These are phyloP conservation scores for Suricata suricatta DNA, from an alignment of 2,113 vertebrate genomes.

Conservation along the genomic window DNA sequence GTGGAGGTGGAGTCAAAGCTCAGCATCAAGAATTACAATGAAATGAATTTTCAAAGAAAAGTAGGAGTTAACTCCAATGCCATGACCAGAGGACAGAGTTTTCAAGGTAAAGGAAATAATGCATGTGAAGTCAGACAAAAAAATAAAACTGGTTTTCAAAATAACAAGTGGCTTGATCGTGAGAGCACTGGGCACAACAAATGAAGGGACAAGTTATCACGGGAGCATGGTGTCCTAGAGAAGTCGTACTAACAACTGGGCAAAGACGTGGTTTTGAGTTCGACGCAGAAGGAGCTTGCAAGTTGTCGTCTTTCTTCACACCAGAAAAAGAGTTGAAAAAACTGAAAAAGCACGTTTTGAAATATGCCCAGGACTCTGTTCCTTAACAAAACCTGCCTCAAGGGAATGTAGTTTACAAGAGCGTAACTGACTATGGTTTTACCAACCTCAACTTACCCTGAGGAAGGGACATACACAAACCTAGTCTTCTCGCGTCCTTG, in stretches of 20 bases:
- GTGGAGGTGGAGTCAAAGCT: neutral
- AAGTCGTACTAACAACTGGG: too few relatives aligned
- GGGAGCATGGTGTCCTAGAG: neutral
- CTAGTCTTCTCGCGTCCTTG: neutral
- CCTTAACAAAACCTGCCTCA: neutral
- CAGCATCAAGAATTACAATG: neutral
- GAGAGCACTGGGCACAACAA: neutral
- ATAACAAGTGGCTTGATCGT: neutral
- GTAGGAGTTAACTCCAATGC: neutral
- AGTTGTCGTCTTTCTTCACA: neutral
- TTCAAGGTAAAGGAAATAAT: neutral
- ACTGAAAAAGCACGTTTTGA: neutral
- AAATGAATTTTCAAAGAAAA: neutral
- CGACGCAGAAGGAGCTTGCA: neutral
- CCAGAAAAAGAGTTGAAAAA: neutral
- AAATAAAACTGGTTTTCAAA: neutral
- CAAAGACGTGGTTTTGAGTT: neutral
- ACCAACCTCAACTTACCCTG: neutral
- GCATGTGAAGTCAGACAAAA: neutral
- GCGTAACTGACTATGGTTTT: neutral
- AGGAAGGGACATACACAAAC: neutral
- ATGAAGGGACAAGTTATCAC: neutral
- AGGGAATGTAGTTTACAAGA: neutral
- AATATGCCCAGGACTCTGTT: neutral
- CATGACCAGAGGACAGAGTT: neutral